Conservation (phyloP, 2,888 invertebrate genomes). For the Xestoiulus laeticollis region DNA sequence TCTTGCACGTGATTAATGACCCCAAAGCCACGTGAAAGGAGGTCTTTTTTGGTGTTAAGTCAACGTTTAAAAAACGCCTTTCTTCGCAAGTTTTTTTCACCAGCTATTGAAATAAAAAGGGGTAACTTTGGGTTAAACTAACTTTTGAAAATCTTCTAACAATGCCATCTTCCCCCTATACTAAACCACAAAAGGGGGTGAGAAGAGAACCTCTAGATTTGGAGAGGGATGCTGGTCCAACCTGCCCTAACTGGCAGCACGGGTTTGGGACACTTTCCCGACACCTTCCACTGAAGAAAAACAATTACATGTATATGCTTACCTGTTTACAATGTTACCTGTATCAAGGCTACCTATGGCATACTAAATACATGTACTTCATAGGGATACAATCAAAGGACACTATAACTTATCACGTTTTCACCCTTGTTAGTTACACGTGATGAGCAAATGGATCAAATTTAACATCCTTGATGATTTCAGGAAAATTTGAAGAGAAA, state of each 20-base stretch:
- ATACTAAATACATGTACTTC: too few relatives aligned
- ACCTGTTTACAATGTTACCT: too few relatives aligned
- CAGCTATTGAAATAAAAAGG: constrained; percentile 25
- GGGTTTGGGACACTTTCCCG: not conserved
- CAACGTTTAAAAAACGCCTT: constrained; percentile 32
- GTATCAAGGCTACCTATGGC: too few relatives aligned
- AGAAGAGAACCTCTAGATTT: not conserved
- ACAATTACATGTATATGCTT: not conserved
- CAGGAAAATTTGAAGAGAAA: not conserved
- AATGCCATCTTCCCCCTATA: not conserved
- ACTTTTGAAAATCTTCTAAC: constrained; percentile 11
- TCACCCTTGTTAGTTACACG: too few relatives aligned
- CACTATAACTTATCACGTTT: too few relatives aligned
- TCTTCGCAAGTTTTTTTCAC: not conserved
- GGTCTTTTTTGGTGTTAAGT: not conserved
- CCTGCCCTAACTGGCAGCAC: not conserved
- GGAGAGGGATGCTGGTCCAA: constrained; percentile 10
- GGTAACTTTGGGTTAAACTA: constrained; percentile 34
- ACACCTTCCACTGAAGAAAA: not conserved
- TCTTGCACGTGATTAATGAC: constrained; percentile 33
- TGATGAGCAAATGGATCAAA: not conserved
- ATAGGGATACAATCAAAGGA: too few relatives aligned
- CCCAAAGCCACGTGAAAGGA: not conserved
- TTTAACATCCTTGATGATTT: not conserved
- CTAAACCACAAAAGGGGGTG: constrained; percentile 31